These are phyloP conservation scores for Clarias fuscus DNA, from an alignment of 2,797 vertebrate genomes.

Conservation along the genomic window DNA sequence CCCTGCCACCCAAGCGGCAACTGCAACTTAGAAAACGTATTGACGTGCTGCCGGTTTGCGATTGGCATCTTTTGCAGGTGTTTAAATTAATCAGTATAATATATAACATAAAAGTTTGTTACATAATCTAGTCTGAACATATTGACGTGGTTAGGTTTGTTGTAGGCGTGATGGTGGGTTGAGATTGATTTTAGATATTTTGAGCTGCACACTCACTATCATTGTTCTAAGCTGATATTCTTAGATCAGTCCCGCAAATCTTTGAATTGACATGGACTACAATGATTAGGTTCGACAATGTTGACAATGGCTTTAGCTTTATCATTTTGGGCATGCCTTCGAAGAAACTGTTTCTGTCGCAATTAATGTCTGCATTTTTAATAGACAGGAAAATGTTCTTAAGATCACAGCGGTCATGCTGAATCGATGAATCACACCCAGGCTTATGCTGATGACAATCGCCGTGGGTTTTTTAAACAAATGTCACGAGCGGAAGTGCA, in stretches of 20 bases:
- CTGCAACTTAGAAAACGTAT: slow-evolving; percentile 4
- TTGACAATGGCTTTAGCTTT: no score
- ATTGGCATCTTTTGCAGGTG: not conserved
- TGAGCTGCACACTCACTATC: not conserved
- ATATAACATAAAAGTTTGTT: not conserved
- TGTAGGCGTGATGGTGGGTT: not conserved
- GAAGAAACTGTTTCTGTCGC: no score
- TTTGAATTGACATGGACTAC: not conserved
- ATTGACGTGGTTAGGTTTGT: not conserved
- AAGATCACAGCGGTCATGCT: not conserved
- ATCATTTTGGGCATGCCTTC: not conserved
- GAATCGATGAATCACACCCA: not conserved
- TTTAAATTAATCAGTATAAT: not conserved
- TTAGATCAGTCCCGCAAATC: not conserved
- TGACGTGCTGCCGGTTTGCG: not conserved
- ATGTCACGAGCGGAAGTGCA: not conserved
- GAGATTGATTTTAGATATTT: not conserved
- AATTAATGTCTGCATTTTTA: not conserved
- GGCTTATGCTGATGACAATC: not conserved
- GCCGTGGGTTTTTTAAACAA: not conserved
- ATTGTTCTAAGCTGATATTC: not conserved
- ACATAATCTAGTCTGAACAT: not conserved
- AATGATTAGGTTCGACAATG: not conserved
- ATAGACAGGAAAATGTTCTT: not conserved
- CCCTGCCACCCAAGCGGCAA: not conserved